phyloP scores from a whole-genome alignment of 2,888 invertebrate species.

The Disparrhopalites patrizii region DNA sequence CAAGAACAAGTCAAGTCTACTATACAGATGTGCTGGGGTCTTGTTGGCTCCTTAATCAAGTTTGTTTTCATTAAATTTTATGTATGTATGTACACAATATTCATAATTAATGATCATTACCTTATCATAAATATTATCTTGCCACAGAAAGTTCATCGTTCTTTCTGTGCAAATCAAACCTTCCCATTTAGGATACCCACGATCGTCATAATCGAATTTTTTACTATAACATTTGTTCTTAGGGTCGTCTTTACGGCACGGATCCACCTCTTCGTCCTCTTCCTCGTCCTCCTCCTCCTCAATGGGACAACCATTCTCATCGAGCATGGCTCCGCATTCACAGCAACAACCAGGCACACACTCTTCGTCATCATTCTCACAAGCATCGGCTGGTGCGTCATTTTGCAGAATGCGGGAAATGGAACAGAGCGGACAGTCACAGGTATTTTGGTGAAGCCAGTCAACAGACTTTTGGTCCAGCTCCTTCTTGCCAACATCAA shows the following conservation, averaged over 20 bases:
- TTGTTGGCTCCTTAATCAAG: too few relatives aligned
- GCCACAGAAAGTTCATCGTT: neutral
- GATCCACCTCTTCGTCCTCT: neutral
- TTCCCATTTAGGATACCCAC: neutral
- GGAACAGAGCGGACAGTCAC: slow-evolving; percentile 3
- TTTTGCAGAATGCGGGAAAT: neutral
- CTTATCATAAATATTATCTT: too few relatives aligned
- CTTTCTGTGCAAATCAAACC: neutral
- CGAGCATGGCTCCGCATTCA: slow-evolving; percentile 13
- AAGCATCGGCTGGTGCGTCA: neutral
- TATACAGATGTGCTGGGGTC: too few relatives aligned
- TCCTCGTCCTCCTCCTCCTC: slow-evolving; percentile 7
- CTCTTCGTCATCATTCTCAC: neutral
- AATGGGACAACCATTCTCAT: slow-evolving; percentile 5
- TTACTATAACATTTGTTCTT: neutral
- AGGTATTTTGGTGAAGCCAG: neutral
- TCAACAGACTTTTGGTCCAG: neutral
- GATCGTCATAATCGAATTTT: neutral
- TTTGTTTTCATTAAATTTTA: too few relatives aligned
- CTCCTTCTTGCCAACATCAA: neutral
- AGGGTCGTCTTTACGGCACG: neutral
- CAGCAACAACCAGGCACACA: slow-evolving; percentile 5
- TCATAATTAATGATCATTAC: too few relatives aligned
- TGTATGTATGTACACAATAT: too few relatives aligned
- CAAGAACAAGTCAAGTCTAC: too few relatives aligned